Base-by-base conservation (phyloP, 1,140 invertebrate genomes). In the Danaus melanippus region DNA sequence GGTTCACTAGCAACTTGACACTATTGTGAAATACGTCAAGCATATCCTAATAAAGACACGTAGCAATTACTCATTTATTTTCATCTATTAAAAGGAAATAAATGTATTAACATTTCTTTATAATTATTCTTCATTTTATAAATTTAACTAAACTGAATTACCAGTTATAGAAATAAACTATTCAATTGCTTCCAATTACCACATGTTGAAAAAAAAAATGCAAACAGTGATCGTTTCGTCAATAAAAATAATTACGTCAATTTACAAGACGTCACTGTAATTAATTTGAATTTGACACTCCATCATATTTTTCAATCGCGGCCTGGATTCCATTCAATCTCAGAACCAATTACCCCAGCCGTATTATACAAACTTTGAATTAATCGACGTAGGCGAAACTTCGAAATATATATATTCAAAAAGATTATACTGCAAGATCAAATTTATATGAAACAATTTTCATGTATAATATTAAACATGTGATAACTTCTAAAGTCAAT, bases 1-100 rank as follows among this genome's bases (percentile, higher is more conserved):
- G 56, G 53, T 58, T 52, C 53, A 49, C 50, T 47, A 45, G 50
- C 50, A 53, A 44, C 46, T 52, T 58, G 56, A 53, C 56, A 56
- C 47, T 49, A 56, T 56, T 49, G 17, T 46, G 42, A 50, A 21
- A 15, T 43, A 49, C 17, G 45, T 39, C 15, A 43, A 12, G 10
- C 7, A n/a, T 46, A 12, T 3, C 12, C 8, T 11, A 53, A 46
- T 9, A 46, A 12, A 47, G 17, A 21, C 15, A 17, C 10, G 10
- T 11, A 1, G 32, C 3, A 11, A 40, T 12, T 8, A 12, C 1
- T 40, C 48, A 50, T 50, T 40, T 50, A 50, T 10, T 12, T 50
- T 10, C 48, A 40, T 10, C 11, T 1, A 41, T 12, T 9, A 9
- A 12, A 50, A 10, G 9, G 1, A 41, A 9, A 9, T 41, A 6